phyloP scores from a whole-genome alignment of 2,797 vertebrate species.

The Emydoidea blandingii region DNA sequence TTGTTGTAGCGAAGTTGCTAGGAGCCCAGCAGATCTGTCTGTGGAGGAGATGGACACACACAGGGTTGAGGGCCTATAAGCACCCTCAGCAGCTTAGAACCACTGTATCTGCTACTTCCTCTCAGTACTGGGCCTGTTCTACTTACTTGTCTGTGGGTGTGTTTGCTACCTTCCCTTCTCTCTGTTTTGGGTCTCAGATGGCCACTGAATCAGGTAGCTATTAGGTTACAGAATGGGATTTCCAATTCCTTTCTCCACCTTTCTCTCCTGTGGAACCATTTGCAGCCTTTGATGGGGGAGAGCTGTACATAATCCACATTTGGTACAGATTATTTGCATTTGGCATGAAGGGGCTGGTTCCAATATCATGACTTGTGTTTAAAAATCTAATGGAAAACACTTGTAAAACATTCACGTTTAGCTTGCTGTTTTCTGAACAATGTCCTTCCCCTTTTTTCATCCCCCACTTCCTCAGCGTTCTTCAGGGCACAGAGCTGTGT shows the following conservation, averaged over 20 bases:
- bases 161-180: not conserved
- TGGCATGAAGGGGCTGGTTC: conserved; percentile 61
- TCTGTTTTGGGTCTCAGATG: not conserved
- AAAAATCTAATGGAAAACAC: conserved; percentile 60
- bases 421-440: not conserved
- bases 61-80: conserved; percentile 1
- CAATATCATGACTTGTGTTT: conserved; percentile 55
- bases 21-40: conserved; percentile 41
- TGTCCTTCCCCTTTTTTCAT: not conserved
- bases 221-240: not conserved
- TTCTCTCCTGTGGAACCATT: conserved; percentile 13
- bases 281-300: conserved; percentile 23
- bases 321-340: conserved; percentile 73
- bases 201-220: not conserved
- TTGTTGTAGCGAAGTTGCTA: conserved; percentile 69
- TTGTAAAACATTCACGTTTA: conserved; percentile 27
- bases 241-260: not conserved
- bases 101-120: not conserved
- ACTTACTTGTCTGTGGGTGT: not conserved
- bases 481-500: not conserved
- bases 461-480: no score
- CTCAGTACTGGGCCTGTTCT: not conserved
- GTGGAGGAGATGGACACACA: conserved; percentile 20
- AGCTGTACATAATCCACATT: conserved; percentile 56
- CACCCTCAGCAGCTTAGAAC: not conserved